Percentiles rank a stretch among this genome's conserved stretches.
phyloP scores from a whole-genome alignment of 1,140 invertebrate genomes.

The Goniozus legneri region DNA sequence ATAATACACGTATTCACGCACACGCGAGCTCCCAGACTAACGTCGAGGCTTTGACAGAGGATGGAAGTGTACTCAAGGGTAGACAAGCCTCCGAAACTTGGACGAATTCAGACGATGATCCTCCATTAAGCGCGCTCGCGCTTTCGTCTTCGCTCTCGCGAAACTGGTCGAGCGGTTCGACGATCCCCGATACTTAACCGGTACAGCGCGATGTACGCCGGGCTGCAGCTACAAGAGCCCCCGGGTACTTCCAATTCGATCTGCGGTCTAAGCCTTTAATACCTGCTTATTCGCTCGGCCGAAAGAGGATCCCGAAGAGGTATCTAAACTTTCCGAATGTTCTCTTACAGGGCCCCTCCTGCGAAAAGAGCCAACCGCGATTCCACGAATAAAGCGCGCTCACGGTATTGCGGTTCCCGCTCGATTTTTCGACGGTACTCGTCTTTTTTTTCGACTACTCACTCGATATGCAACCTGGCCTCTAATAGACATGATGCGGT shows the following conservation, averaged over 20 bases:
- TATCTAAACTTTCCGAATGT: constrained; percentile 38
- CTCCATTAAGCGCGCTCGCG: constrained; percentile 21
- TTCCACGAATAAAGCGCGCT: constrained; percentile 22
- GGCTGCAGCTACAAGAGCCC: constrained; percentile 9
- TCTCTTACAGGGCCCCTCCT: too few relatives aligned
- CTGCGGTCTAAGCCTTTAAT: constrained; percentile 38
- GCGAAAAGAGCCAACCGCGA: constrained; percentile 27
- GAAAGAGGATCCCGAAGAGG: constrained; percentile 29
- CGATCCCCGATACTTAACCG: constrained; percentile 25
- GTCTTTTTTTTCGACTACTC: too few relatives aligned
- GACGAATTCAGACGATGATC: constrained; percentile 23
- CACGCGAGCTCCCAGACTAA: too few relatives aligned
- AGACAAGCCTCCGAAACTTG: constrained; percentile 13
- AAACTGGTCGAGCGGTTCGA: constrained; percentile 19
- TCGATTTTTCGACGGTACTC: too few relatives aligned
- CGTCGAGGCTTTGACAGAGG: too few relatives aligned
- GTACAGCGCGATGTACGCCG: background rate
- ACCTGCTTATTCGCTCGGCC: constrained; percentile 33
- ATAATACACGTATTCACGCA: too few relatives aligned
- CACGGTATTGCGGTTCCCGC: too few relatives aligned
- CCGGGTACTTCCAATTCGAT: constrained; percentile 29
- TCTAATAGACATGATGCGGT: too few relatives aligned
- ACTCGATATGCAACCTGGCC: too few relatives aligned
- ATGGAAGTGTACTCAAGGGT: background rate
- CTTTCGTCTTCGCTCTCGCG: constrained; percentile 18